These are phyloP conservation scores for Cyphomyrmex costatus DNA, from an alignment of 1,140 invertebrate species.

Conservation along the genomic window DNA sequence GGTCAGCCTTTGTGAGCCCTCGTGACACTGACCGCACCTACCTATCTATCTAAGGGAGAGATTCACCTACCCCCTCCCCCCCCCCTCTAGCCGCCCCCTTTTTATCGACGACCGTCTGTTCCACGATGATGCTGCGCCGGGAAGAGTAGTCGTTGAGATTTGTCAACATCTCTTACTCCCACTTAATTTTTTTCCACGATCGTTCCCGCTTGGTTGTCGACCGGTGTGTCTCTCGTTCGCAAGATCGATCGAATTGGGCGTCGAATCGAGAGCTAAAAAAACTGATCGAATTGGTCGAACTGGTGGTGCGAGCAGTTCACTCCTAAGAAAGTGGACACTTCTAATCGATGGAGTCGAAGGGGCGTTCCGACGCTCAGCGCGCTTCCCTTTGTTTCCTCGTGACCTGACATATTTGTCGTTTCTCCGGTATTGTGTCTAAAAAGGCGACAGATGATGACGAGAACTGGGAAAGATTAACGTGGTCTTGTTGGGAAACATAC, in stretches of 20 bases:
- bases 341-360: constrained; percentile 58
- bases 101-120: constrained; percentile 60
- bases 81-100: constrained; percentile 16
- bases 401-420: constrained; percentile 57
- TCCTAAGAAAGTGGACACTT: constrained; percentile 42
- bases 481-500: constrained; percentile 71
- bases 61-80: constrained; percentile 43
- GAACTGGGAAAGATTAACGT: constrained; percentile 73
- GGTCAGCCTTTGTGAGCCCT: constrained; percentile 84
- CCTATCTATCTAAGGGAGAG: constrained; percentile 67
- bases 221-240: constrained; percentile 25
- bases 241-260: constrained; percentile 42
- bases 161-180: constrained; percentile 29
- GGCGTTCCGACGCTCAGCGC: constrained; percentile 40
- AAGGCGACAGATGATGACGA: constrained; percentile 67
- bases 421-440: neutral
- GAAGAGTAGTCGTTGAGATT: constrained; percentile 28
- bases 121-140: constrained; percentile 31
- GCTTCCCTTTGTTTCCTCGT: constrained; percentile 54
- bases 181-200: constrained; percentile 32
- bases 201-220: constrained; percentile 9
- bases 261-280: neutral
- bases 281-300: constrained; percentile 12
- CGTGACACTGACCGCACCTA: constrained; percentile 76
- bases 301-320: constrained; percentile 29